These are phyloP conservation scores for Eristalis tenax DNA, from an alignment of 2,888 invertebrate species.

Conservation along the genomic window DNA sequence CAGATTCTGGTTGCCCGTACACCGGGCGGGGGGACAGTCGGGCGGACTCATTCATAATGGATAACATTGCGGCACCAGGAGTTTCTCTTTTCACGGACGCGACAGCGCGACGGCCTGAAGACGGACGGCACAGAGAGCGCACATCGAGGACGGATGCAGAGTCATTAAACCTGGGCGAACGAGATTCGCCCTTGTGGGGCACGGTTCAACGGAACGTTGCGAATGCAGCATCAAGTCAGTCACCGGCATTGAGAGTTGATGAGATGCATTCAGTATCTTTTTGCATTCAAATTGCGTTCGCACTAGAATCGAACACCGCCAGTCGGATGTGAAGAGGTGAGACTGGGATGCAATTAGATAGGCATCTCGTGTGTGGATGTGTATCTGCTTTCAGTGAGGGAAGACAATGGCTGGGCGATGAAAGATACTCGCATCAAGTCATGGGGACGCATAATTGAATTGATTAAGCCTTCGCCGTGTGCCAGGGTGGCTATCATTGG, in stretches of 20 bases:
- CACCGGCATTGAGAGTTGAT: conserved; percentile 3
- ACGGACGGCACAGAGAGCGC: background rate
- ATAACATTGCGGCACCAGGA: background rate
- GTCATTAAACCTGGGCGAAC: conserved; percentile 18
- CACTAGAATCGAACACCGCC: conserved; percentile 12
- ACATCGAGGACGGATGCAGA: background rate
- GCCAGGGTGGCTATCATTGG: background rate
- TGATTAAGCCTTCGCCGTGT: conserved; percentile 11
- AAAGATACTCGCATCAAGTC: background rate
- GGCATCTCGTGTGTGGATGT: background rate
- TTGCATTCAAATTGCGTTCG: background rate
- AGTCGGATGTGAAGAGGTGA: background rate
- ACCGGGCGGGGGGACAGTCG: background rate
- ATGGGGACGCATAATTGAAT: conserved; percentile 37
- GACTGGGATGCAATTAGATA: conserved; percentile 20
- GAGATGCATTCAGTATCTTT: conserved; percentile 24
- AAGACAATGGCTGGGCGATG: background rate
- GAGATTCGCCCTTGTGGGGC: conserved; percentile 3
- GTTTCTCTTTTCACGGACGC: conserved; percentile 39
- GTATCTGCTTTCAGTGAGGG: background rate
- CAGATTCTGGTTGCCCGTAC: conserved; percentile 2
- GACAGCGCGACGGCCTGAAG: background rate
- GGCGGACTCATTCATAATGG: conserved; percentile 6
- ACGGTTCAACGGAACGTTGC: background rate
- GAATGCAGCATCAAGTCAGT: conserved; percentile 1